Conservation (phyloP, 2,888 invertebrate genomes). For the Hemistola chrysoprasaria region DNA sequence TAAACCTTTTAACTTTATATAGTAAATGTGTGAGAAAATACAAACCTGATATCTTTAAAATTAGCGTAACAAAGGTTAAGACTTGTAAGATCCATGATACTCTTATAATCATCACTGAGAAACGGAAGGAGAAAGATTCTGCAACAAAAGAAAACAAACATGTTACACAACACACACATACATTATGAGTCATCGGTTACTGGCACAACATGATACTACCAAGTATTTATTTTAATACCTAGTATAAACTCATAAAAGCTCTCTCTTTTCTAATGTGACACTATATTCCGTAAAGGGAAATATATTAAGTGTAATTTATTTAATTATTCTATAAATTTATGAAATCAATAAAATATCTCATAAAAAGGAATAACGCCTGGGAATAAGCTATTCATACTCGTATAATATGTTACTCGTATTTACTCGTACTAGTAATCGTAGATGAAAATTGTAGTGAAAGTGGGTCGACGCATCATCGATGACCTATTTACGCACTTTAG, state of each 20-base stretch:
- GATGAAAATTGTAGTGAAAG: conserved; percentile 51
- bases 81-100: conserved; percentile 64
- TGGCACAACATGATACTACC: not conserved
- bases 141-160: conserved; percentile 46
- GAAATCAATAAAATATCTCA: conserved; percentile 8
- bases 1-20: no score
- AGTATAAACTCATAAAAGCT: conserved; percentile 2
- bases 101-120: conserved; percentile 69
- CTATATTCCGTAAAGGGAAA: conserved; percentile 4
- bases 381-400: conserved; percentile 5
- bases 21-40: conserved; percentile 1
- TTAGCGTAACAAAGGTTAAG: conserved; percentile 30
- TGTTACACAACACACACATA: not conserved
- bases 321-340: conserved; percentile 6
- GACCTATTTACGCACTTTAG: conserved; percentile 36
- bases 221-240: not conserved
- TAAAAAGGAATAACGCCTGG: conserved; percentile 4
- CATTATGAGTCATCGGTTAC: no score
- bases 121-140: conserved; percentile 48
- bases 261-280: conserved; percentile 1
- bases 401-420: no score
- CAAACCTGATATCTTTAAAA: conserved; percentile 59
- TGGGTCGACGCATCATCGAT: conserved; percentile 47
- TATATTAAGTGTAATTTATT: conserved; percentile 2
- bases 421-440: conserved; percentile 13